Evolutionary conservation across 2,113 vertebrate genomes (phyloP).

Genomic region (Boulengeromyrus knoepffleri): DNA sequence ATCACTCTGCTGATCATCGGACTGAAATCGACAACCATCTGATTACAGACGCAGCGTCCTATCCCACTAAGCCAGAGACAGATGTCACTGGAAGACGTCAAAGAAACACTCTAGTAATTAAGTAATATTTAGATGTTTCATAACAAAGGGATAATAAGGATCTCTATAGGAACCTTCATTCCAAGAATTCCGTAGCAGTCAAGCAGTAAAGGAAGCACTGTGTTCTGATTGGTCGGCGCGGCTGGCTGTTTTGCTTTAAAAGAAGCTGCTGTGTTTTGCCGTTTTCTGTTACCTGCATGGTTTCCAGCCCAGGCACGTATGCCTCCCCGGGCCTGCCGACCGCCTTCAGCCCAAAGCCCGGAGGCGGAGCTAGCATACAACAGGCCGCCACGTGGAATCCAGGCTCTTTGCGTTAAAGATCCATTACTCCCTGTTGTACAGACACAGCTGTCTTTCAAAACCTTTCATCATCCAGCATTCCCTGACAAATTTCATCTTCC

Average conservation of each 20-base stretch:
- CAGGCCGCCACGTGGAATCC: neutral
- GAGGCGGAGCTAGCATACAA: neutral
- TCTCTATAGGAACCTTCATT: neutral
- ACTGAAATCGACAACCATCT: neutral
- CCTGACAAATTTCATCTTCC: neutral
- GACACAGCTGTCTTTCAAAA: neutral
- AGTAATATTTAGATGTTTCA: neutral
- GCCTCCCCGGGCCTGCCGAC: neutral
- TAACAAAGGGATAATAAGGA: neutral
- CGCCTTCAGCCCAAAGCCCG: neutral
- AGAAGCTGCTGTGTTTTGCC: neutral
- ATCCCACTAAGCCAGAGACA: neutral
- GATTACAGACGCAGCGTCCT: neutral
- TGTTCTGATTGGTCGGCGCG: neutral
- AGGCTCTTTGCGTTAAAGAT: neutral
- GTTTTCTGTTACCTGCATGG: neutral
- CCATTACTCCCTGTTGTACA: neutral
- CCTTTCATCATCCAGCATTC: neutral
- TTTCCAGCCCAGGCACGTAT: neutral
- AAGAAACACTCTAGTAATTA: neutral
- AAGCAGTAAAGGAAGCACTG: neutral
- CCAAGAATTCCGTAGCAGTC: neutral
- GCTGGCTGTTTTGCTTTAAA: neutral
- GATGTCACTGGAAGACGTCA: neutral
- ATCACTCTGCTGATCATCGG: neutral